Percentiles rank a stretch among this genome's conserved stretches.
Conservation (phyloP, 2,797 vertebrate genomes). For the Anguilla obscura region DNA sequence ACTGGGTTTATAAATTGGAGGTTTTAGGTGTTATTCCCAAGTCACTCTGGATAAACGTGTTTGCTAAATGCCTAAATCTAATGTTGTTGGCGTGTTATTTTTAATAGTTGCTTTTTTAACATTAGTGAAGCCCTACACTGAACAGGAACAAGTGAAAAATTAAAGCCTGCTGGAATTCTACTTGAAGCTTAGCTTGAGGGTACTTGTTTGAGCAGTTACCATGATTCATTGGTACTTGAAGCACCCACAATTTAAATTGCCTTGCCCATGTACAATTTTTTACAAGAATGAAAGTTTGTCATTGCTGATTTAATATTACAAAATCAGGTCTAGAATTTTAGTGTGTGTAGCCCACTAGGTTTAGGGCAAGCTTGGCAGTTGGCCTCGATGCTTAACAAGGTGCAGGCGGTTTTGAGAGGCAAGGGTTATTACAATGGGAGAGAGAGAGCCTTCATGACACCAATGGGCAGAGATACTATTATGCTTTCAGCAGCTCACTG, state of each 20-base stretch:
- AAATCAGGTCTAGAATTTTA: background rate
- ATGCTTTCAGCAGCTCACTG: too few species aligned
- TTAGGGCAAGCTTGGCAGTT: background rate
- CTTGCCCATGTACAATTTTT: background rate
- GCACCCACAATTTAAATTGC: background rate
- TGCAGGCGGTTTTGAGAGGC: background rate
- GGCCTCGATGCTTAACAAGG: background rate
- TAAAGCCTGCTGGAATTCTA: background rate
- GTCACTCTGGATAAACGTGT: too few species aligned
- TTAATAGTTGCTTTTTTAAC: background rate
- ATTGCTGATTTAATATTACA: background rate
- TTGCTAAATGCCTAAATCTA: background rate
- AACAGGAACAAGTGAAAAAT: background rate
- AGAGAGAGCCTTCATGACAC: too few species aligned
- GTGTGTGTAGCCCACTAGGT: background rate
- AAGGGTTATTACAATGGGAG: too few species aligned
- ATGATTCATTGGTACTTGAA: background rate
- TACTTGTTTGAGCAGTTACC: background rate
- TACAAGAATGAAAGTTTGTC: background rate
- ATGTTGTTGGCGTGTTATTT: background rate
- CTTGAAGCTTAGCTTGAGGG: background rate
- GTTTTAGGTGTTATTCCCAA: too few species aligned
- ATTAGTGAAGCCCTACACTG: background rate
- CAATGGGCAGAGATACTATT: too few species aligned
- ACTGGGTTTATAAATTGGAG: too few species aligned